Base-by-base conservation (phyloP, 2,888 invertebrate species). In the Drosophila longiperda region DNA sequence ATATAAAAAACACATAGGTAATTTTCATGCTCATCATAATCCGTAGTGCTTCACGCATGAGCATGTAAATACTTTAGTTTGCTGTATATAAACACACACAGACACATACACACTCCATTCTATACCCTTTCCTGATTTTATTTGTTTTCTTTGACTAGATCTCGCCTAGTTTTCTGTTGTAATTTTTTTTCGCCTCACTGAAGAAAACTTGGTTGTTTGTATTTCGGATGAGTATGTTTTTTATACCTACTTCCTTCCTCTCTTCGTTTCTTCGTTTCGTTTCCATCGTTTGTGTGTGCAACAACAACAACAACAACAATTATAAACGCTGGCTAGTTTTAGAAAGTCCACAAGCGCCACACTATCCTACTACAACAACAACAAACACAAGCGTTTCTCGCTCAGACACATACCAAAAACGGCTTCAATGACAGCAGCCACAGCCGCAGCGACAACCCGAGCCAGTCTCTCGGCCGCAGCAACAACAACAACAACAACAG, bases 341-440 rank as follows among this genome's bases (percentile, higher is more conserved):
- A 85, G 89, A 89, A 90, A 89, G 80, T 77, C 91, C 90, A 83
- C 91, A 80, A 85, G 84, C 87, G 81, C 87, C 73, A 85, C 91
- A 83, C 90, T 91, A 82, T 81, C 91, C 83, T 92, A 92, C 91
- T 82, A 91, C 87, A 45, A 45, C 15, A 45, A 45, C 33, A 36
- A 36, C 45, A 23, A 84, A 85, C 91, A 82, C 75, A 90, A 87
- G 87, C 90, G 92, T 77, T 91, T 92, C 76, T 91, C 92, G 82
- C 82, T 92, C 49, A 91, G 84, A 90, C 89, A 92, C 82, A 90
- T 87, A 83, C 80, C 86, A 80, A 90, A 91, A 89, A 83, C 86
- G 77, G 86, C 86, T 83, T 79, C 83, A 81, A 78, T 85, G 77
- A 80, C 80, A 79, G 26, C 55, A 69, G 69, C 72, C 32, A 20